Percentiles rank a stretch among this genome's conserved stretches.
Evolutionary conservation across 2,888 invertebrate species (phyloP).

Genomic region (Proisotoma minuta): DNA sequence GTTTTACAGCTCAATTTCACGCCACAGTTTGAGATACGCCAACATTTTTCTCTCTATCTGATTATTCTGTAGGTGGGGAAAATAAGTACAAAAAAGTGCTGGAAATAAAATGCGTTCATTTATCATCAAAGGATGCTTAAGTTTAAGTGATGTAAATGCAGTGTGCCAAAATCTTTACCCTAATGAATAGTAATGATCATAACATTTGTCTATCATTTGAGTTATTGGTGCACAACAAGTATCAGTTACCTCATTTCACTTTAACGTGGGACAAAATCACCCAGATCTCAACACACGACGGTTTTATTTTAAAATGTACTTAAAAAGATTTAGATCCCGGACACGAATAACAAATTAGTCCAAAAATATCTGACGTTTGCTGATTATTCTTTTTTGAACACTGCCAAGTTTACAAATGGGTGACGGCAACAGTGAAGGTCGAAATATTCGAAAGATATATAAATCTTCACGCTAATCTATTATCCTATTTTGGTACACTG

Average conservation of each 20-base stretch:
- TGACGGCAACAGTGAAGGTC: conserved; percentile 8
- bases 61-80: too few species aligned
- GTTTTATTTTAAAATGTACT: background rate
- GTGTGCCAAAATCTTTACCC: background rate
- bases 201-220: conserved; percentile 3
- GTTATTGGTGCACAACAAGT: background rate
- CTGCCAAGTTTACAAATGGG: conserved; percentile 11
- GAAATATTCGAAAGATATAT: too few species aligned
- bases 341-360: conserved; percentile 1
- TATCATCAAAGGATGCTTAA: too few species aligned
- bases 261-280: background rate
- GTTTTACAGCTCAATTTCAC: too few species aligned
- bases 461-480: too few species aligned
- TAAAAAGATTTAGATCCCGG: background rate
- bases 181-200: conserved; percentile 2
- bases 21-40: too few species aligned
- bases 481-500: too few species aligned
- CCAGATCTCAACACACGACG: background rate
- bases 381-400: background rate
- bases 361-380: conserved; percentile 8
- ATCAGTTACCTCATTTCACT: background rate
- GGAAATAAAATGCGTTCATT: too few species aligned
- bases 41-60: too few species aligned
- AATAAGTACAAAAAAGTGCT: too few species aligned
- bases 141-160: background rate